Evolutionary conservation across 2,888 invertebrate genomes (phyloP).

Genomic region (Steromphala cineraria): DNA sequence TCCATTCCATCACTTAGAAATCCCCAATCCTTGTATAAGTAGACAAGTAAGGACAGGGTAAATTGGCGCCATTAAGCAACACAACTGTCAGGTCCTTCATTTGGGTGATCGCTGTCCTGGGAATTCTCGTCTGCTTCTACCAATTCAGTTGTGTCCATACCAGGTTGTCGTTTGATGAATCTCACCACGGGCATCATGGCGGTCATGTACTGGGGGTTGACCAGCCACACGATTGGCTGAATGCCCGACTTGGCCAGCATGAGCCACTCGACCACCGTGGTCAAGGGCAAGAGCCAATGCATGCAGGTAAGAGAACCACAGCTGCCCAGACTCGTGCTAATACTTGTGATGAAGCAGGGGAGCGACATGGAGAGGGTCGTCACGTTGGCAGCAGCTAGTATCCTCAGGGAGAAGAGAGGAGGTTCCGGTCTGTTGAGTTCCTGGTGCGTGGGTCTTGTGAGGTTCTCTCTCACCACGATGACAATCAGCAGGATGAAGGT

Average conservation of each 20-base stretch:
- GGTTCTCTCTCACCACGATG: conserved; percentile 1
- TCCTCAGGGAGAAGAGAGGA: conserved; percentile 4
- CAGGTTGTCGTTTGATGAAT: conserved; percentile 39
- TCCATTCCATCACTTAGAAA: no score
- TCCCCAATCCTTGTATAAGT: no score
- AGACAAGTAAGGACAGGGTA: no score
- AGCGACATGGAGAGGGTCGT: conserved; percentile 34
- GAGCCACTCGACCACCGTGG: conserved; percentile 40
- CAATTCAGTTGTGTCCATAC: conserved; percentile 39
- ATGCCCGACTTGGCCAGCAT: conserved; percentile 43
- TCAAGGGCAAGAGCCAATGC: conserved; percentile 36
- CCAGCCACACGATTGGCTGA: conserved; percentile 33
- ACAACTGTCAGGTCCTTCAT: background rate
- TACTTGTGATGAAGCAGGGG: conserved; percentile 36
- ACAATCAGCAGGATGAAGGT: conserved; percentile 28
- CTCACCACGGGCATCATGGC: conserved; percentile 37
- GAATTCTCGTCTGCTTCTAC: conserved; percentile 30
- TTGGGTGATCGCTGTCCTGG: conserved; percentile 31
- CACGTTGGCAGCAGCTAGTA: conserved; percentile 31
- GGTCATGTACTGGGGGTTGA: conserved; percentile 35
- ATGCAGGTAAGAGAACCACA: conserved; percentile 28
- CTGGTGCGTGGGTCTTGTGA: background rate
- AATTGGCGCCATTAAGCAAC: no score
- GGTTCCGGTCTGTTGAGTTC: background rate
- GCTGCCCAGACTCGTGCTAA: conserved; percentile 34